A percentile compares a stretch with the other conserved stretches of the same genome.
These are phyloP conservation scores for Macrosoma leucophasiata DNA, from an alignment of 2,888 invertebrate species.

Conservation along the genomic window DNA sequence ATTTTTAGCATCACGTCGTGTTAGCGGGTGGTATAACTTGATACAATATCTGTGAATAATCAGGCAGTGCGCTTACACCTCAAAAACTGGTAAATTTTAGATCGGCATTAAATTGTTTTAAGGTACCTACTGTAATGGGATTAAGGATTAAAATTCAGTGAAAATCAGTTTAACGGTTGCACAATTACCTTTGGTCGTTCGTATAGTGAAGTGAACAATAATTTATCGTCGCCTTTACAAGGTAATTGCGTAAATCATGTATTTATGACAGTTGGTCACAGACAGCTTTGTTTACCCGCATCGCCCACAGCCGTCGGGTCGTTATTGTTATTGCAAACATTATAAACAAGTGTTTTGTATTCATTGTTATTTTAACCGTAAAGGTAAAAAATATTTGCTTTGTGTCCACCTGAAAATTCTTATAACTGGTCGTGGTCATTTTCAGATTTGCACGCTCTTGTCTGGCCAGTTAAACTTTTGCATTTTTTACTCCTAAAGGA, in stretches of 20 bases:
- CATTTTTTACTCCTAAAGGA: too few relatives aligned
- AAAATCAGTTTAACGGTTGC: conserved; percentile 14
- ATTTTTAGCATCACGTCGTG: conserved; percentile 58
- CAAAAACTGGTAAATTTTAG: conserved; percentile 16
- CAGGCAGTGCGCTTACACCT: conserved; percentile 40
- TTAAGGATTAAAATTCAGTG: conserved; percentile 33
- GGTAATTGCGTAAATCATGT: conserved; percentile 72
- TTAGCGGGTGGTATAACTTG: conserved; percentile 65
- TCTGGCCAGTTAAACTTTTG: too few relatives aligned
- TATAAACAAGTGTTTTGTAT: conserved; percentile 35
- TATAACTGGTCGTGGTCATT: too few relatives aligned
- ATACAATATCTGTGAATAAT: conserved; percentile 70
- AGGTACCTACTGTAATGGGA: conserved; percentile 12
- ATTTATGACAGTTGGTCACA: conserved; percentile 67
- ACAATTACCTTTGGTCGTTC: conserved; percentile 34
- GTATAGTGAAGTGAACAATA: conserved; percentile 59
- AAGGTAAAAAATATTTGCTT: conserved; percentile 21
- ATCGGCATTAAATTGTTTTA: too few relatives aligned
- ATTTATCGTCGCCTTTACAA: conserved; percentile 68
- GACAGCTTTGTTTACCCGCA: conserved; percentile 55
- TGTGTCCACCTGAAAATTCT: conserved; percentile 27
- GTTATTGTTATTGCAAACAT: conserved; percentile 50
- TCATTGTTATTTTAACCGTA: conserved; percentile 35
- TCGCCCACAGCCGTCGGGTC: conserved; percentile 45
- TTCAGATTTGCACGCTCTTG: too few relatives aligned